Evolutionary conservation across 2,797 vertebrate genomes (phyloP), one percentile per base, ranked within the genome.

Genomic region (Myiothlypis chrysogaster): DNA sequence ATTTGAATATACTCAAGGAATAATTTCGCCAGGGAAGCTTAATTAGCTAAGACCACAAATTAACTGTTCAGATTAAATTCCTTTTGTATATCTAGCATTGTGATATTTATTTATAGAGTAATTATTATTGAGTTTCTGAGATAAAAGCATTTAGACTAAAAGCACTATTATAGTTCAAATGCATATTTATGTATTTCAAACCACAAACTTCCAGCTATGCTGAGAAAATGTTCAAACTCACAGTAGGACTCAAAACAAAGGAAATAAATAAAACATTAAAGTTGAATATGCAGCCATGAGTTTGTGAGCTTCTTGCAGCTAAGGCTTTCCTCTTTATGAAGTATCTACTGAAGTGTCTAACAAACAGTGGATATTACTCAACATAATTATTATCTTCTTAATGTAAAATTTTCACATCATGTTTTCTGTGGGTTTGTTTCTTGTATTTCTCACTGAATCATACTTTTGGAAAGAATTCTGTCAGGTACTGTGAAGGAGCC

Each of bases 41-140:
- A 97, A 97, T 97, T 97, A 97, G 83, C 73, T 92, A 92, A 97
- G 43, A 35, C 78, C 66, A 79, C 94, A 97, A 95, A 97, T 97
- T 97, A 97, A 94, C 96, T 60, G 27, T 94, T 95, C 77, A 94
- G 94, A 97, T 97, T 97, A 97, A 95, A 94, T 93, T 90, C 84
- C 83, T 97, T 95, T 61, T 92, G 87, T 95, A 64, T 94, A 81
- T 86, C 84, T 93, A 91, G 83, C 91, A 87, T 90, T 96, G 76
- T 94, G 94, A 95, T 96, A 95, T 96, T 97, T 98, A 96, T 97
- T 97, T 96, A 91, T 95, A 94, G 35, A 72, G 46, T 81, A 96
- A 96, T 97, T 96, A 95, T 96, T 95, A 87, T 94, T n/a, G 56
- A 89, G 96, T 96, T 73, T 83, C 85, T 93, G 72, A 90, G 86